Evolutionary conservation across 2,888 invertebrate genomes (phyloP).

Genomic region (Meiosimyza decipiens): DNA sequence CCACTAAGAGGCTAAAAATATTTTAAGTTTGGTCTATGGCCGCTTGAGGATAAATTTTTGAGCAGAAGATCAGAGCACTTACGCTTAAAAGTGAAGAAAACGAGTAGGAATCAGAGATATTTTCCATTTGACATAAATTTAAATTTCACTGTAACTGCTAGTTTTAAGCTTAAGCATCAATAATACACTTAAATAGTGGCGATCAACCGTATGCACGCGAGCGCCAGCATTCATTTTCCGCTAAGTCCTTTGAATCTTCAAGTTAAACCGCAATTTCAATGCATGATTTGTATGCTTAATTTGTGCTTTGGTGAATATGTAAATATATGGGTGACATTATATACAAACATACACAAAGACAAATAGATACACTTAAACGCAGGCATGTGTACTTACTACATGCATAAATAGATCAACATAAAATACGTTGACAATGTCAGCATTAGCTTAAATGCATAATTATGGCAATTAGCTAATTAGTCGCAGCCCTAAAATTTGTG

Average conservation of each 20-base stretch:
- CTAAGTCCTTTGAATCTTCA: background rate
- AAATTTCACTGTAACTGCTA: too few relatives aligned
- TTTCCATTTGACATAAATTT: too few relatives aligned
- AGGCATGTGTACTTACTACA: too few relatives aligned
- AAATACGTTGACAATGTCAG: slow-evolving; percentile 15
- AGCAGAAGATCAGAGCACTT: too few relatives aligned
- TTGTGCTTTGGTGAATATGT: slow-evolving; percentile 8
- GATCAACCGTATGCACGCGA: background rate
- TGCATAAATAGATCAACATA: too few relatives aligned
- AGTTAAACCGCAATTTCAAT: slow-evolving; percentile 26
- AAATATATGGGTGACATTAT: slow-evolving; percentile 11
- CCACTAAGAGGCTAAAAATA: too few relatives aligned
- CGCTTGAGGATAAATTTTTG: too few relatives aligned
- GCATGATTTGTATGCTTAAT: slow-evolving; percentile 19
- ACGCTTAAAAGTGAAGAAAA: too few relatives aligned
- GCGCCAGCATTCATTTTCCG: background rate
- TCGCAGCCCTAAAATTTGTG: slow-evolving; percentile 6
- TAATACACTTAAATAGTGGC: background rate
- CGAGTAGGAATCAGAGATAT: too few relatives aligned
- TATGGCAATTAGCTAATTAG: slow-evolving; percentile 61
- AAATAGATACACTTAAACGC: too few relatives aligned
- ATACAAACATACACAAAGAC: too few relatives aligned
- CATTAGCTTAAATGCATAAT: slow-evolving; percentile 58
- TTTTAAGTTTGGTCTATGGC: too few relatives aligned
- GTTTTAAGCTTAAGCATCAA: background rate